These are phyloP conservation scores for Archilochus colubris DNA, from an alignment of 2,113 vertebrate species.

Conservation along the genomic window DNA sequence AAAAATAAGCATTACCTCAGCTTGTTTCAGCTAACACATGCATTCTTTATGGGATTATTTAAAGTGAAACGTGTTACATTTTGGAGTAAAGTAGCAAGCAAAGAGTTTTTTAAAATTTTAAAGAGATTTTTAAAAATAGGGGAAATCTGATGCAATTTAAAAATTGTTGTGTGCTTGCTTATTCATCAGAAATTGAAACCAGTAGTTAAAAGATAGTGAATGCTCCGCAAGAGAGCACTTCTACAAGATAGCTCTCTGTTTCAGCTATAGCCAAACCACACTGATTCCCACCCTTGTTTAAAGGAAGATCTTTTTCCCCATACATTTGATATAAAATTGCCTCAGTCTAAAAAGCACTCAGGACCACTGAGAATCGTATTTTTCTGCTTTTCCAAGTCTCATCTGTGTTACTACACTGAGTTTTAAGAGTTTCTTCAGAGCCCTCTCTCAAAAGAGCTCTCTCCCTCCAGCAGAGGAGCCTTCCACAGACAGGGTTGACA, in stretches of 20 bases:
- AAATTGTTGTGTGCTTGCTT: background rate
- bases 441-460: background rate
- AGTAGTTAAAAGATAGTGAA: background rate
- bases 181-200: background rate
- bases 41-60: constrained; percentile 33
- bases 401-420: background rate
- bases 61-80: background rate
- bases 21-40: background rate
- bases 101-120: background rate
- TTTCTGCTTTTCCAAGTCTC: background rate
- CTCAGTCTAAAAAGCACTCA: background rate
- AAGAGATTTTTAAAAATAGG: background rate
- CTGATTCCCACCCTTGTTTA: background rate
- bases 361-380: background rate
- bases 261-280: background rate
- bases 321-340: background rate
- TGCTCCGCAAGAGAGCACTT: rapidly evolving
- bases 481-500: background rate
- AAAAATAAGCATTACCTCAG: constrained; percentile 55
- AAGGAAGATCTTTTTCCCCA: background rate
- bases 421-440: background rate
- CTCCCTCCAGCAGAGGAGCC: background rate
- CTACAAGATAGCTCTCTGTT: background rate
- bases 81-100: background rate
- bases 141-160: background rate